Percentiles rank a stretch among this genome's conserved stretches.
Conservation (phyloP, 2,888 invertebrate species). For the Agriopis leucophaearia region DNA sequence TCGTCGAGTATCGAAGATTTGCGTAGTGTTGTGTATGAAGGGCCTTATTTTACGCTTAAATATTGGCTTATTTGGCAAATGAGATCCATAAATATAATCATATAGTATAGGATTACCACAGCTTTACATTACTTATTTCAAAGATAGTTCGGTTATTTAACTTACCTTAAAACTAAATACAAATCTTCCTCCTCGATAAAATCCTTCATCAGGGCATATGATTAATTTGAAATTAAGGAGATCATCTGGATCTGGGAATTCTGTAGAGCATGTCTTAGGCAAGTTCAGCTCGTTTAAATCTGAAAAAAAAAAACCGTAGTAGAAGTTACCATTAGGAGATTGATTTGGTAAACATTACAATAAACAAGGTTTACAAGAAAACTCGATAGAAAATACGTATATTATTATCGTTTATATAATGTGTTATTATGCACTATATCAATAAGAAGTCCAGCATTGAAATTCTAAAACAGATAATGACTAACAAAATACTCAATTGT, state of each 20-base stretch:
- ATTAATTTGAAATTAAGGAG: constrained; percentile 97
- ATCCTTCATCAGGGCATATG: constrained; percentile 99
- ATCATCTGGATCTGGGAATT: constrained; percentile 98
- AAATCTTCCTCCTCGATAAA: constrained; percentile 97
- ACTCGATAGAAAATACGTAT: background rate
- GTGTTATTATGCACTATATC: background rate
- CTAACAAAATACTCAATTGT: constrained; percentile 16
- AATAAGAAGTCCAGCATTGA: background rate
- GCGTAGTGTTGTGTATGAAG: too few relatives aligned
- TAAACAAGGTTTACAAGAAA: background rate
- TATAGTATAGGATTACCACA: too few relatives aligned
- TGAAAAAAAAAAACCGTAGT: constrained; percentile 71
- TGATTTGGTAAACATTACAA: constrained; percentile 1
- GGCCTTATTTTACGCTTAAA: too few relatives aligned
- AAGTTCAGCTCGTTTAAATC: constrained; percentile 99
- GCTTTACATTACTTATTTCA: too few relatives aligned
- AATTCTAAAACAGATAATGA: constrained; percentile 8
- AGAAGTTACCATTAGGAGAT: too few relatives aligned
- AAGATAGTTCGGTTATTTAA: background rate
- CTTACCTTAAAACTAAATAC: constrained; percentile 96
- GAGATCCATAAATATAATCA: too few relatives aligned
- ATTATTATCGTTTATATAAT: background rate
- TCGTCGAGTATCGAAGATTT: too few relatives aligned
- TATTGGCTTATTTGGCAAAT: too few relatives aligned
- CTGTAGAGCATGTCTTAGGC: constrained; percentile 98